Conservation (phyloP, 2,113 vertebrate genomes). For the Pangasianodon hypophthalmus region DNA sequence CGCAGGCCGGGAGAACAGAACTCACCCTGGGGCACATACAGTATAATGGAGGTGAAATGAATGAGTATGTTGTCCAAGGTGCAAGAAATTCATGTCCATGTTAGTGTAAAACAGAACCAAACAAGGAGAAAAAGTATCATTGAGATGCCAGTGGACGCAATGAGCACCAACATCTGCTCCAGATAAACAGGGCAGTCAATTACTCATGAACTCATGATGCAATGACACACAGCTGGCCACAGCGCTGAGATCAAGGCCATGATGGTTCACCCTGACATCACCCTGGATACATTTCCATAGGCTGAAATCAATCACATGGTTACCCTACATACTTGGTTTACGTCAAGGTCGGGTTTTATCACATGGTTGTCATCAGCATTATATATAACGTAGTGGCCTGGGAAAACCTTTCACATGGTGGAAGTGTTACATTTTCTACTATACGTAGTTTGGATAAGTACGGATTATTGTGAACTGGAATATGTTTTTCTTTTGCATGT, state of each 20-base stretch:
- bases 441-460: neutral
- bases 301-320: neutral
- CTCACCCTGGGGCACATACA: neutral
- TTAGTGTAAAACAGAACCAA: neutral
- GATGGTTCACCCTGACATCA: neutral
- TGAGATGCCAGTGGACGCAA: neutral
- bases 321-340: neutral
- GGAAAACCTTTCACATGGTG: neutral
- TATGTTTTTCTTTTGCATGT: neutral
- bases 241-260: neutral
- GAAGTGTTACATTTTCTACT: neutral
- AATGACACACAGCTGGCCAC: neutral
- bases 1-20: neutral
- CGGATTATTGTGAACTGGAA: neutral
- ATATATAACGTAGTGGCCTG: neutral
- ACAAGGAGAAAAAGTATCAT: neutral
- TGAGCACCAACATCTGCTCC: neutral
- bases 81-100: neutral
- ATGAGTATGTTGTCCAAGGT: neutral
- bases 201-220: neutral
- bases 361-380: neutral
- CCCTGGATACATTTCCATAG: neutral
- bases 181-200: neutral
- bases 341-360: neutral
- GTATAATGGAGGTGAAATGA: neutral